Conservation (phyloP, 2,113 vertebrate genomes). For the human (Homo sapiens) region GRCh38 chr13:27962501-27963000, state of each 20-base stretch:
- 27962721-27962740: neutral
- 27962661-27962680: neutral
- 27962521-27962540: slow-evolving; percentile 44
- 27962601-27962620: slow-evolving; percentile 46
- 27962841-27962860: neutral
- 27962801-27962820: neutral
- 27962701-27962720: neutral
- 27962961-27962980: neutral
- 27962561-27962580: slow-evolving; percentile 44
- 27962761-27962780: neutral
- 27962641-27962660: slow-evolving; percentile 7
- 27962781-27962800: neutral
- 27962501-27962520: neutral
- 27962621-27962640: slow-evolving; percentile 19
- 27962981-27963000: neutral
- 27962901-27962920: neutral
- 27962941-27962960: slow-evolving; percentile 5
- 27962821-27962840: neutral
- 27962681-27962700: neutral
- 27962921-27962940: slow-evolving; percentile 14
- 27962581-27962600: neutral
- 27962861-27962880: neutral
- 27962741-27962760: neutral
- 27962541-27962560: slow-evolving; percentile 44
- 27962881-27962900: neutral